Percentiles rank a stretch among this genome's conserved stretches.
Conservation (phyloP, 1,140 invertebrate species). For the Bradynema listronoti region DNA sequence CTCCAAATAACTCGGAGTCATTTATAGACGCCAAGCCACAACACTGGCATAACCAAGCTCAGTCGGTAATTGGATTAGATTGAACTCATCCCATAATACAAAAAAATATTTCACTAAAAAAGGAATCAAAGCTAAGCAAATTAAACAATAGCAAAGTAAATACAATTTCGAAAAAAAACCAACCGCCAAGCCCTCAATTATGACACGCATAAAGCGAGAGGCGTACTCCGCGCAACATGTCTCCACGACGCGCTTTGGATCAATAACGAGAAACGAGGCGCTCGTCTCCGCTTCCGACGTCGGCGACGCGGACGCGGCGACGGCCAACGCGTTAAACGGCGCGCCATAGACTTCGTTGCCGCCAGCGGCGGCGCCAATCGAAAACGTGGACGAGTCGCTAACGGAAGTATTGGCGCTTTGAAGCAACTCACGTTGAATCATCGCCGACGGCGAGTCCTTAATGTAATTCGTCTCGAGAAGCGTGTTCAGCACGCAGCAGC, state of each 20-base stretch:
- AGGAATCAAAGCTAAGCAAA: too few relatives aligned
- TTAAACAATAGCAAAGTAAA: too few relatives aligned
- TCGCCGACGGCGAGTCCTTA: conserved; percentile 17
- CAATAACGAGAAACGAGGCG: neutral
- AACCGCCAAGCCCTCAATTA: conserved; percentile 15
- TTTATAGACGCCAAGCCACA: too few relatives aligned
- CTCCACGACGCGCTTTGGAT: conserved; percentile 20
- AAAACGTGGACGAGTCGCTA: neutral
- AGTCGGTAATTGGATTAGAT: too few relatives aligned
- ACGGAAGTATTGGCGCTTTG: neutral
- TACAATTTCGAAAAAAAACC: too few relatives aligned
- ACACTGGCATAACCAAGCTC: too few relatives aligned
- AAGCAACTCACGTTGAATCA: conserved; percentile 23
- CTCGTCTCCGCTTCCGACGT: neutral
- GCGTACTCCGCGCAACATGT: conserved; percentile 20
- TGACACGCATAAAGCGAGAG: conserved; percentile 2
- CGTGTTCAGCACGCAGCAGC: conserved; percentile 17
- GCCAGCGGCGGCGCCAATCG: neutral
- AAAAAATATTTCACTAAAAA: too few relatives aligned
- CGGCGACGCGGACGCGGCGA: neutral
- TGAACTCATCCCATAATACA: too few relatives aligned
- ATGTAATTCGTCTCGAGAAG: conserved; percentile 29
- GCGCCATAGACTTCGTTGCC: neutral
- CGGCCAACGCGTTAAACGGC: neutral
- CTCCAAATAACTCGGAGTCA: too few relatives aligned